Conservation (phyloP, 2,888 invertebrate species). For the Sthenelais limicola region DNA sequence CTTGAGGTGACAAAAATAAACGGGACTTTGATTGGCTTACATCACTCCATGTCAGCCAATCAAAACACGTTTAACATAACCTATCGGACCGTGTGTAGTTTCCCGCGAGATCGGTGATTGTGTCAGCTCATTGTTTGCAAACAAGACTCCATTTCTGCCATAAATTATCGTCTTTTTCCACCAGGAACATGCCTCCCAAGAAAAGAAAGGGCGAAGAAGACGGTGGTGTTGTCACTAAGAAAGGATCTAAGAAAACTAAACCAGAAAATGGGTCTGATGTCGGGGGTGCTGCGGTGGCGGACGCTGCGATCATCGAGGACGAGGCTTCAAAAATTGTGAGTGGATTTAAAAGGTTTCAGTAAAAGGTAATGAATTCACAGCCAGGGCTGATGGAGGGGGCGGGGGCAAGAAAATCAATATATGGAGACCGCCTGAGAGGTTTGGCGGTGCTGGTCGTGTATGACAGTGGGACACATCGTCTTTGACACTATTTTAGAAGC, state of each 20-base stretch:
- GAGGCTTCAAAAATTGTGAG: conserved; percentile 36
- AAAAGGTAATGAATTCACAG: conserved; percentile 28
- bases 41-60: conserved; percentile 25
- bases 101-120: conserved; percentile 30
- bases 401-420: conserved; percentile 2
- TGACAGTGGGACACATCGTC: too few relatives aligned
- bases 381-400: neutral
- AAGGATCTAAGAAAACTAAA: conserved; percentile 57
- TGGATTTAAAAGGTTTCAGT: conserved; percentile 28
- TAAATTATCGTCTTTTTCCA: conserved; percentile 10
- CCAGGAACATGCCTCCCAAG: conserved; percentile 60
- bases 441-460: neutral
- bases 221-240: conserved; percentile 5
- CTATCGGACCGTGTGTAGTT: conserved; percentile 3
- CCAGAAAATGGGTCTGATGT: conserved; percentile 55
- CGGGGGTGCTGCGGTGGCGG: conserved; percentile 50
- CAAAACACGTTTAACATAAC: conserved; percentile 13
- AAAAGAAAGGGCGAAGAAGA: conserved; percentile 58
- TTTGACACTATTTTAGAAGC: too few relatives aligned
- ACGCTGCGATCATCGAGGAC: conserved; percentile 38
- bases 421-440: neutral
- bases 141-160: conserved; percentile 1
- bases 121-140: conserved; percentile 32
- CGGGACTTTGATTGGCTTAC: conserved; percentile 33
- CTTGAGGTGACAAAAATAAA: too few relatives aligned